These are phyloP conservation scores for Chloebia gouldiae DNA, from an alignment of 2,113 vertebrate genomes.

Conservation along the genomic window DNA sequence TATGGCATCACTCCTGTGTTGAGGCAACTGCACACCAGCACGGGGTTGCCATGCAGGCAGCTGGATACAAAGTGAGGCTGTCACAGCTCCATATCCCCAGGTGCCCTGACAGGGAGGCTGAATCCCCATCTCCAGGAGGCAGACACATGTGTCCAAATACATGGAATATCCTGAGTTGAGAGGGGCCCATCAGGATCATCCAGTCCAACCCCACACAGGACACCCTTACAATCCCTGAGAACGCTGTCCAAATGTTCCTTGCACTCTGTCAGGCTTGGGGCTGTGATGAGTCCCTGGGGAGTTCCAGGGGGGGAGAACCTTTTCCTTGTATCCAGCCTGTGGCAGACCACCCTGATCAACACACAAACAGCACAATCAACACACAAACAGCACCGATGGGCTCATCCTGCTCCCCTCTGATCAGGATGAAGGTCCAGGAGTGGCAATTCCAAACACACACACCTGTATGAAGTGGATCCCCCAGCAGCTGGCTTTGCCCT, in stretches of 20 bases:
- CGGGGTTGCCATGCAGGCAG: neutral
- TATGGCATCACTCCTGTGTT: rapidly evolving
- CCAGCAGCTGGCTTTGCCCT: neutral
- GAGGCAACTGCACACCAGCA: neutral
- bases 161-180: neutral
- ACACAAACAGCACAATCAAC: neutral
- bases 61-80: neutral
- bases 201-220: too few relatives aligned
- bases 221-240: neutral
- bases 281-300: neutral
- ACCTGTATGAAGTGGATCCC: rapidly evolving
- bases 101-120: neutral
- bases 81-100: neutral
- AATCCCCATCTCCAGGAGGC: neutral
- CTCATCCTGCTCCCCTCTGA: neutral
- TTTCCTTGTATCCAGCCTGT: neutral
- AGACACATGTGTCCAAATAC: rapidly evolving
- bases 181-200: neutral
- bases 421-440: rapidly evolving
- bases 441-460: neutral
- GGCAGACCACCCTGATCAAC: neutral
- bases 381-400: rapidly evolving
- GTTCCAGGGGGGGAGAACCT: neutral
- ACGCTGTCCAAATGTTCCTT: neutral
- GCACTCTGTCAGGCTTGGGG: neutral